Base-by-base conservation (phyloP, 2,888 invertebrate species). In the Aspidiotus destructor region DNA sequence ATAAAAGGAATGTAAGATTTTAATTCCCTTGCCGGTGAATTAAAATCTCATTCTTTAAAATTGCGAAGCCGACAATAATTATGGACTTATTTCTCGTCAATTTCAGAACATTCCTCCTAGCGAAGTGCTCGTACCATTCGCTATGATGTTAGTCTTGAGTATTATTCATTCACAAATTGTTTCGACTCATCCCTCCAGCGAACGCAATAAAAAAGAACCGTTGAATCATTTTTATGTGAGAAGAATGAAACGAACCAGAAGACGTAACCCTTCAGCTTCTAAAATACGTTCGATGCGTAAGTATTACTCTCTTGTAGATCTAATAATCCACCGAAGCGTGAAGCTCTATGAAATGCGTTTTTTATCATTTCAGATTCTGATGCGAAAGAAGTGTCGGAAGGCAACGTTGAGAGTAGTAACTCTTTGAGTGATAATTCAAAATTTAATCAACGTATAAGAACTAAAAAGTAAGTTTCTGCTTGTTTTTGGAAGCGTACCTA, bases 151-250 rank as follows among this genome's bases (percentile, higher is more conserved):
- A 74, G 80, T 86, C 62, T 79, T 91, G 70, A 88, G 87, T 73
- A 79, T 87, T 68, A 85, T 90, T 71, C 89, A 90, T 76, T 89
- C 89, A 0, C 89, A 89, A 79, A 89, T 91, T 73, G 87, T 86
- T 9, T 85, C 86, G 1, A 86, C 86, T 8, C 82, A 83, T 61
- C 71, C 72, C 8, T 71, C 73, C 42, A 71, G 69, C 41, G 69
- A 68, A 60, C 57, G 70, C 11, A 65, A 62, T 17, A 71, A 71
- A 60, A 70, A 70, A 41, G 61, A 70, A 16, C 41, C 48, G 17
- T 41, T 16, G 15, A 62, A 54, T 55, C 61, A 17, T 41, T 17
- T 13, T 41, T 61, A 41, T 40, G 17, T 9, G 13, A 69, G 62
- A 57, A 40, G 69, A 41, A 44, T 44, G 9, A 69, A 62, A 57